Evolutionary conservation across 2,888 invertebrate species (phyloP).

Genomic region (Catocala fraxini): DNA sequence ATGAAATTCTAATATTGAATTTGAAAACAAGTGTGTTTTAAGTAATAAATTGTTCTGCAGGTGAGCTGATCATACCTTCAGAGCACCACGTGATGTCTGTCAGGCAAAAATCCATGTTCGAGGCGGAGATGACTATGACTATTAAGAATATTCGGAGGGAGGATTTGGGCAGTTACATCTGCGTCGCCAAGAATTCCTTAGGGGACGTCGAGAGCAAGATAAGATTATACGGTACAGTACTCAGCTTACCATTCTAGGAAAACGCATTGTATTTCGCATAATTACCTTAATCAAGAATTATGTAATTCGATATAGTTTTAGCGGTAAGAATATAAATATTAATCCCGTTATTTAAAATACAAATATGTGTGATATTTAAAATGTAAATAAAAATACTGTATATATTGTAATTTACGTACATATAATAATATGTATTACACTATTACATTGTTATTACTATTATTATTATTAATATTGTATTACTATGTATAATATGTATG

Average conservation of each 20-base stretch:
- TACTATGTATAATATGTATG: too few relatives aligned
- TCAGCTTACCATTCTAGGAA: constrained; percentile 24
- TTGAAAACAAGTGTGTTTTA: constrained; percentile 80
- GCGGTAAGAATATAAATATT: constrained; percentile 16
- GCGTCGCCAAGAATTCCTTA: constrained; percentile 95
- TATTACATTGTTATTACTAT: too few relatives aligned
- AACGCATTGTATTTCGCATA: constrained; percentile 16
- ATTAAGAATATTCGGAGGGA: constrained; percentile 92
- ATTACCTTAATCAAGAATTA: constrained; percentile 30
- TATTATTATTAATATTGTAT: too few relatives aligned
- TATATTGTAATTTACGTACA: constrained; percentile 41
- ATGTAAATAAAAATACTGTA: constrained; percentile 19
- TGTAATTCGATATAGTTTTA: constrained; percentile 14
- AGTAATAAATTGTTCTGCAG: constrained; percentile 85
- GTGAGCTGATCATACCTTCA: constrained; percentile 95
- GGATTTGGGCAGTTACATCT: constrained; percentile 94
- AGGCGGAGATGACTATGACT: constrained; percentile 94
- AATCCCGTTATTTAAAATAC: constrained; percentile 7
- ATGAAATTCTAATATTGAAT: constrained; percentile 87
- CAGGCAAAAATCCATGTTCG: constrained; percentile 92
- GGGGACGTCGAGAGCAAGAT: constrained; percentile 97
- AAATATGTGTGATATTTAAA: constrained; percentile 20
- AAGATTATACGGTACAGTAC: constrained; percentile 92
- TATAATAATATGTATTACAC: too few relatives aligned
- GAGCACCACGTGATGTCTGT: constrained; percentile 93